phyloP scores from a whole-genome alignment of 1,140 invertebrate species.

The Drosophila elegans region DNA sequence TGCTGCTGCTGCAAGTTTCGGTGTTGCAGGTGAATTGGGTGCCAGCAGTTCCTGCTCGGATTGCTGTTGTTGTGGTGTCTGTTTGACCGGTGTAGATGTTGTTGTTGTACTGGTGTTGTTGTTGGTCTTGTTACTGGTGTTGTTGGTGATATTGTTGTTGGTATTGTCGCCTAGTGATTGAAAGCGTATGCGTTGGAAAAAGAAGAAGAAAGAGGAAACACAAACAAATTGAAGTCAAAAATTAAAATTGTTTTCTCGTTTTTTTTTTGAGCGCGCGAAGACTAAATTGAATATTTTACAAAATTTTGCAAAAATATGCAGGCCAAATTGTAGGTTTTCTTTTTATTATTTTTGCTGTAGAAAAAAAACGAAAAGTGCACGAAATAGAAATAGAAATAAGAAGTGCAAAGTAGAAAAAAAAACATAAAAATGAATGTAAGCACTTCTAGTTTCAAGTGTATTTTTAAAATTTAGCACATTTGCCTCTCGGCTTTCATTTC shows the following conservation, averaged over 20 bases:
- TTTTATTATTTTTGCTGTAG: constrained; percentile 26
- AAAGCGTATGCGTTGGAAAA: constrained; percentile 76
- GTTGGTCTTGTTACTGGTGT: constrained; percentile 48
- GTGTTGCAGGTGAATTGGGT: constrained; percentile 58
- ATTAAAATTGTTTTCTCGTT: constrained; percentile 61
- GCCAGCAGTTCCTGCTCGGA: constrained; percentile 39
- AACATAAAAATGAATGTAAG: constrained; percentile 66
- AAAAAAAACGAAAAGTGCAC: constrained; percentile 35
- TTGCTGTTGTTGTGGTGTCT: constrained; percentile 62
- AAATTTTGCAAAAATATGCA: constrained; percentile 60
- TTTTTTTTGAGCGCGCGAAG: constrained; percentile 19
- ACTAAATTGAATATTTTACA: constrained; percentile 38
- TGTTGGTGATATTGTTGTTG: constrained; percentile 65
- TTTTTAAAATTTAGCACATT: constrained; percentile 70
- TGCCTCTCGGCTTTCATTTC: constrained; percentile 24
- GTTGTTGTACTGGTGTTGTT: constrained; percentile 53
- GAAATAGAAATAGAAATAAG: constrained; percentile 61
- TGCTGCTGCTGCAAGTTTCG: constrained; percentile 34
- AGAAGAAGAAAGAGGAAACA: constrained; percentile 77
- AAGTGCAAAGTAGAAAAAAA: constrained; percentile 60
- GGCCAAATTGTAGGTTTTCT: constrained; percentile 57
- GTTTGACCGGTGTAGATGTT: constrained; percentile 73
- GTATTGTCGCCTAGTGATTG: constrained; percentile 76
- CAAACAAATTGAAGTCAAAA: constrained; percentile 81
- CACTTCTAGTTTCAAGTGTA: constrained; percentile 62